A percentile compares a stretch with the other conserved stretches of the same genome.
Conservation (phyloP, 1,140 invertebrate genomes). For the Drosophila tsacasi region DNA sequence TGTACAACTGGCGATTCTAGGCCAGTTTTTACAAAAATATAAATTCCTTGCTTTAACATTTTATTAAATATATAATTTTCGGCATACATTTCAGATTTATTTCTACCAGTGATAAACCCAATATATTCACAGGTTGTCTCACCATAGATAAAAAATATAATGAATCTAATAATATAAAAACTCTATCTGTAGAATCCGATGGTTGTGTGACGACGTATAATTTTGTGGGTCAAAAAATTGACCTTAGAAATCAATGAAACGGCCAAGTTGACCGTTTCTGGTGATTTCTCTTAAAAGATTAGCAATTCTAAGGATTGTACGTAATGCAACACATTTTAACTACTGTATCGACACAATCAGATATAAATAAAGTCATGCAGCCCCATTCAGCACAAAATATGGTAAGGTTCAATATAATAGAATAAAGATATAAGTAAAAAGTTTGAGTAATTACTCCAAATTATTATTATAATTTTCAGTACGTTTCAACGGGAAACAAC, state of each 20-base stretch:
- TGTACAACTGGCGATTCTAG: background rate
- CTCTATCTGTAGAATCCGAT: conserved; percentile 44
- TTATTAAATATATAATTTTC: conserved; percentile 1
- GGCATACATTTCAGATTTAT: conserved; percentile 4
- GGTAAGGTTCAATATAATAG: conserved; percentile 42
- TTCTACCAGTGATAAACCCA: background rate
- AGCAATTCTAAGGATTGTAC: conserved; percentile 24
- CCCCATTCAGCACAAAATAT: conserved; percentile 78
- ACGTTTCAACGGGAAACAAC: conserved; percentile 66
- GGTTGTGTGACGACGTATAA: conserved; percentile 65
- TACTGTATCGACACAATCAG: conserved; percentile 57
- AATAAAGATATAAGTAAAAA: background rate
- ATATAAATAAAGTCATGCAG: conserved; percentile 75
- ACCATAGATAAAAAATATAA: background rate
- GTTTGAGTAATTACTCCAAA: background rate
- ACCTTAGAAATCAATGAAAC: conserved; percentile 53
- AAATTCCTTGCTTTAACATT: background rate
- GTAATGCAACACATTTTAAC: conserved; percentile 75
- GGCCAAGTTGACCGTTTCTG: conserved; percentile 36
- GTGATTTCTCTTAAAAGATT: conserved; percentile 34
- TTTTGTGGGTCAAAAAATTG: conserved; percentile 44
- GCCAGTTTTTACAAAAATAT: too few relatives aligned
- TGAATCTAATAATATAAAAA: background rate
- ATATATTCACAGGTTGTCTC: conserved; percentile 5
- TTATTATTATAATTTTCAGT: conserved; percentile 50